Evolutionary conservation across 2,797 vertebrate species (phyloP).

Genomic region (Helostoma temminkii): DNA sequence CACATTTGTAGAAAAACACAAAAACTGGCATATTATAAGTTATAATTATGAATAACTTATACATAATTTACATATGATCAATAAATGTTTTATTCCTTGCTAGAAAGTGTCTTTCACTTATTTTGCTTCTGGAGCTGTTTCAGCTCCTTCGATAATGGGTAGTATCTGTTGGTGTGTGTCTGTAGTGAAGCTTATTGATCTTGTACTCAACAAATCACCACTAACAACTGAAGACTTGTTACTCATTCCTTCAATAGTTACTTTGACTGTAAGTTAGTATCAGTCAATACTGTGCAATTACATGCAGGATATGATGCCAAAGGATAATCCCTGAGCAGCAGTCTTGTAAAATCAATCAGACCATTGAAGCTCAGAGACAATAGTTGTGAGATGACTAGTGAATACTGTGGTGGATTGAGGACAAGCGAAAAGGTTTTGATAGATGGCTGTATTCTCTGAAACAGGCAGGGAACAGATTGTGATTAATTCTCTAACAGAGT

Average conservation of each 20-base stretch:
- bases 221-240: slow-evolving; percentile 29
- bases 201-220: slow-evolving; percentile 23
- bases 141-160: background rate
- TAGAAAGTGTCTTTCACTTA: background rate
- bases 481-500: slow-evolving; percentile 81
- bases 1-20: too few relatives aligned
- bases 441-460: slow-evolving; percentile 77
- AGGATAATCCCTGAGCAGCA: slow-evolving; percentile 66
- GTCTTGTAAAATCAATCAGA: slow-evolving; percentile 78
- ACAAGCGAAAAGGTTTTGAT: slow-evolving; percentile 72
- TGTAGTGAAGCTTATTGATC: slow-evolving; percentile 35
- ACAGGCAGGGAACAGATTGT: slow-evolving; percentile 79
- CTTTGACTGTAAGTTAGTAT: slow-evolving; percentile 50
- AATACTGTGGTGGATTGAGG: slow-evolving; percentile 58
- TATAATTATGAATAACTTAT: background rate
- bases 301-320: slow-evolving; percentile 63
- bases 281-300: slow-evolving; percentile 65
- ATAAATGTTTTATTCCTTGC: background rate
- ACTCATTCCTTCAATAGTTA: slow-evolving; percentile 26
- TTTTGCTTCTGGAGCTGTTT: too few relatives aligned
- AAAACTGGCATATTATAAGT: too few relatives aligned
- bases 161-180: slow-evolving; percentile 8
- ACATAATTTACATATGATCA: background rate
- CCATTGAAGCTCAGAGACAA: slow-evolving; percentile 70
- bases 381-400: slow-evolving; percentile 56